Base-by-base conservation (phyloP, 1,140 invertebrate genomes). In the Habropoda laboriosa region DNA sequence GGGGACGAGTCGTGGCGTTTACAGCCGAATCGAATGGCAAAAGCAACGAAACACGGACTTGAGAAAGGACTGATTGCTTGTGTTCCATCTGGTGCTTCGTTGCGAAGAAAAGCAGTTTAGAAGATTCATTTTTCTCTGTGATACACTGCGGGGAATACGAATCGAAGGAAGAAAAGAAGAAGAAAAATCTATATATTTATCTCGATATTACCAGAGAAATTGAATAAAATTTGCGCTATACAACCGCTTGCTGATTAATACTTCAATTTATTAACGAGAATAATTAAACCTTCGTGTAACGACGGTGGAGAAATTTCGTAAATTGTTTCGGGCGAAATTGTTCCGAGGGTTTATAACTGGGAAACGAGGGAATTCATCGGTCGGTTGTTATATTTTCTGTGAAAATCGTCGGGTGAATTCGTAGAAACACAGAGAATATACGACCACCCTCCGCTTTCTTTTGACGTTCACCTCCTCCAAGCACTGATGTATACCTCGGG, bases 11-110 rank as follows among this genome's bases (percentile, higher is more conserved):
- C 79, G 86, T 86, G 67, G 86, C 58, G 58, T 89, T 90, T 90
- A 91, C 88, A 83, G 74, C 89, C 89, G 88, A 83, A 83, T 91
- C 90, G 88, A 91, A 90, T 91, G 82, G 87, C 82, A 74, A 80
- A 80, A 80, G 81, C 81, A 87, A 79, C 76, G 83, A 84, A 86
- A 82, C 83, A 71, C 70, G 40, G 78, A 83, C 76, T 82, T 75
- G 66, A 85, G 80, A 68, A 88, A 86, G 79, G 27, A 81, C 67
- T 74, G 66, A 86, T 89, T 82, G 85, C 89, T 83, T 79, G 60
- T 82, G 78, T 81, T 83, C 53, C 77, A 55, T 66, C 64, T 27
- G 24, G 21, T 35, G 42, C 24, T 49, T 51, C 64, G 21, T 68
- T 35, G 18, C n/a, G 24, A 51, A 68, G 51, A 21, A 35, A 53